Evolutionary conservation across 2,797 vertebrate genomes (phyloP).

Genomic region (Craterocephalus amniculus): DNA sequence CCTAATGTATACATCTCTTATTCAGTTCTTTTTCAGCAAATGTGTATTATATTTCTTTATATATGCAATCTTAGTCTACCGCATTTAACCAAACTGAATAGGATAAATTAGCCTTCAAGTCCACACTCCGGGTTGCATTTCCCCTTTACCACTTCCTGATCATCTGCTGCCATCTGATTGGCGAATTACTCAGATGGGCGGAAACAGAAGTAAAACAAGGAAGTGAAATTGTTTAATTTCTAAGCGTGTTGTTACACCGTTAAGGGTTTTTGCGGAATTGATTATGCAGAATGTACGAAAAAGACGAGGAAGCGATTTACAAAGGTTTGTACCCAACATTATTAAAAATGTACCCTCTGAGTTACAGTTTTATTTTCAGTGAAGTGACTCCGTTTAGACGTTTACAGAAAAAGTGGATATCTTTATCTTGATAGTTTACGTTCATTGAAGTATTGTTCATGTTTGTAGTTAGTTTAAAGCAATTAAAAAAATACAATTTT

Average conservation of each 20-base stretch:
- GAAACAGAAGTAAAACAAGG: constrained; percentile 40
- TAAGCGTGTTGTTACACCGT: fast-evolving
- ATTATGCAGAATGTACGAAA: constrained; percentile 59
- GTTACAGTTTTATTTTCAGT: neutral
- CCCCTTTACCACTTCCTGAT: neutral
- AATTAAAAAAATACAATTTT: no score
- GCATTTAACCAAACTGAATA: neutral
- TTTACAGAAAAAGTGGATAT: neutral
- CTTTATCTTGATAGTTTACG: neutral
- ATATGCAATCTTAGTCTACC: no score
- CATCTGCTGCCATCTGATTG: constrained; percentile 46
- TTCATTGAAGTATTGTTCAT: neutral
- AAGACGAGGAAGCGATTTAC: constrained; percentile 44
- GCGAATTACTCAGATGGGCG: constrained; percentile 36
- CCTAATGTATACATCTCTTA: no score
- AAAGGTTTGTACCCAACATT: constrained; percentile 52
- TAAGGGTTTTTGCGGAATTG: neutral
- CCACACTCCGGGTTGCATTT: neutral
- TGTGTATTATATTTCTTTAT: no score
- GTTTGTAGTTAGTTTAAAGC: neutral
- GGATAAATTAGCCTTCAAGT: neutral
- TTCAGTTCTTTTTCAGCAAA: no score
- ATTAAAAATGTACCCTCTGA: neutral
- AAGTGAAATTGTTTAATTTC: constrained; percentile 29
- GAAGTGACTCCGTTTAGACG: neutral